Percentiles rank a stretch among this genome's conserved stretches.
Conservation (phyloP, 1,140 invertebrate species). For the Bathynomus jamesi region DNA sequence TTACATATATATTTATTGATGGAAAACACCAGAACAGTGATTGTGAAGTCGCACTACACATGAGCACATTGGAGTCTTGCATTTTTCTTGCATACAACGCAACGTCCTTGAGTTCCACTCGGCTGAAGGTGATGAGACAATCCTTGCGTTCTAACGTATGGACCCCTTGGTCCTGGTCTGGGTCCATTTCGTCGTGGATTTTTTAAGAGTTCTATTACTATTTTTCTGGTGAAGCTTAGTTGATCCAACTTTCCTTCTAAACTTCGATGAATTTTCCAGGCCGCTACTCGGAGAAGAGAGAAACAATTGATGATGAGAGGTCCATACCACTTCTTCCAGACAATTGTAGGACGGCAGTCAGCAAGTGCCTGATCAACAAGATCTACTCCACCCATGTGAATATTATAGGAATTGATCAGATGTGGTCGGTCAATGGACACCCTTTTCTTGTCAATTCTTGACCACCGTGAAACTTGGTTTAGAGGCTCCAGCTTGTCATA, state of each 20-base stretch:
- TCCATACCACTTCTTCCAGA: background rate
- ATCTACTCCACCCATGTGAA: background rate
- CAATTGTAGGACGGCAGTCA: background rate
- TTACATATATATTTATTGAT: background rate
- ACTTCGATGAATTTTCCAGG: background rate
- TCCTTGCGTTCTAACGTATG: background rate
- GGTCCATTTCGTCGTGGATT: background rate
- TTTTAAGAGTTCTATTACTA: background rate
- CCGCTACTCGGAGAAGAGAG: background rate
- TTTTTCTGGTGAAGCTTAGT: background rate
- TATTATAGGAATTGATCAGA: background rate
- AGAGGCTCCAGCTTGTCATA: background rate
- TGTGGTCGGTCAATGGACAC: background rate
- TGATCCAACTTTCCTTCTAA: background rate
- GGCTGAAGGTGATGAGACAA: background rate
- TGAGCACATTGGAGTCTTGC: background rate
- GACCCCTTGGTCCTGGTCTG: background rate
- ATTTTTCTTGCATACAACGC: background rate
- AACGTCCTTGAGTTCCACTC: background rate
- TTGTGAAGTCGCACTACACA: background rate
- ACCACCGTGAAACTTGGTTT: background rate
- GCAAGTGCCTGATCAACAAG: background rate
- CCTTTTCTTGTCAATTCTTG: background rate
- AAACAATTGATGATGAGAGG: background rate
- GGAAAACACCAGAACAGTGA: background rate